Conservation (phyloP, 2,888 invertebrate species). For the Magallana nippona region DNA sequence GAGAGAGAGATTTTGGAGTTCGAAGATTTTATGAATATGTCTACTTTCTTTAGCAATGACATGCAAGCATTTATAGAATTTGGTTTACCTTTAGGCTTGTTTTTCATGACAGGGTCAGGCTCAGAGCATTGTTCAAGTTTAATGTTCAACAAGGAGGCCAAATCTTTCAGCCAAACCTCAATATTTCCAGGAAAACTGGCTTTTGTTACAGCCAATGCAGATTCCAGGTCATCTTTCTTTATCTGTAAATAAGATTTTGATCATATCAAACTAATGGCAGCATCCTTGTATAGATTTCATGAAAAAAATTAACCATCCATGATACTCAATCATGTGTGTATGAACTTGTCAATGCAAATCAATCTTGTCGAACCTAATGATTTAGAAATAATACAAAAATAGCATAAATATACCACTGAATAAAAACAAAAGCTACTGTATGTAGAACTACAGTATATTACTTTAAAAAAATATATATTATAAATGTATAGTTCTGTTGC, state of each 20-base stretch:
- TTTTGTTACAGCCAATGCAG: constrained; percentile 72
- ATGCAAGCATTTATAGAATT: not conserved
- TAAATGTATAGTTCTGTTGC: too few species aligned
- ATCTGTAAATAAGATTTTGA: constrained; percentile 65
- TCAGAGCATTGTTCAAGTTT: constrained; percentile 74
- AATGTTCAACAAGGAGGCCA: constrained; percentile 77
- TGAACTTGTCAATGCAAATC: too few species aligned
- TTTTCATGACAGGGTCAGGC: constrained; percentile 71
- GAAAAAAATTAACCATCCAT: too few species aligned
- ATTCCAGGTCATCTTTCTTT: constrained; percentile 73
- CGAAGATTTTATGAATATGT: not conserved
- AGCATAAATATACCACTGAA: too few species aligned
- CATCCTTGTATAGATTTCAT: too few species aligned
- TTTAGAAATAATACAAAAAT: too few species aligned
- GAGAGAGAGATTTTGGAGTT: not conserved
- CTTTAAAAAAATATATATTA: too few species aligned
- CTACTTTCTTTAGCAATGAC: not conserved
- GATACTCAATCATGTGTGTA: too few species aligned
- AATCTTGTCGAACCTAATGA: too few species aligned
- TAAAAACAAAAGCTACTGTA: too few species aligned
- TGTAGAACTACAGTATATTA: too few species aligned
- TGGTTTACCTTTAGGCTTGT: constrained; percentile 72
- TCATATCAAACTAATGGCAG: not conserved
- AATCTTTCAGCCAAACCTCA: constrained; percentile 79
- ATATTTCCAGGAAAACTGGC: constrained; percentile 77